Evolutionary conservation across 2,113 vertebrate species (phyloP).

Genomic region (Dunckerocampus dactyliophorus): DNA sequence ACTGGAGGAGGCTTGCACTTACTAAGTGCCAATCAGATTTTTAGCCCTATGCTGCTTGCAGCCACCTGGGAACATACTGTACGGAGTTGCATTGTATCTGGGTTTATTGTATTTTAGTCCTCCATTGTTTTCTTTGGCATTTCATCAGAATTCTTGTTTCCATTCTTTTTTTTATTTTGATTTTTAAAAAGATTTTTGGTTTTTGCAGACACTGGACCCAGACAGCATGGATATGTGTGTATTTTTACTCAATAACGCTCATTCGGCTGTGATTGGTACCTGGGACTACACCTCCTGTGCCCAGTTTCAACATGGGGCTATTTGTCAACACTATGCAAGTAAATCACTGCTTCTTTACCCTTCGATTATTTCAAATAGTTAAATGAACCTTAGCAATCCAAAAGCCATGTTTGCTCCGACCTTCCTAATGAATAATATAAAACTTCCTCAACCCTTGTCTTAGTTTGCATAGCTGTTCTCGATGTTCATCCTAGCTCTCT

Average conservation of each 20-base stretch:
- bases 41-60: too few relatives aligned
- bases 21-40: too few relatives aligned
- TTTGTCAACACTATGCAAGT: slow-evolving; percentile 87
- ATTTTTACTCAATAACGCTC: slow-evolving; percentile 78
- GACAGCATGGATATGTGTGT: slow-evolving; percentile 78
- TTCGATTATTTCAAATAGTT: neutral
- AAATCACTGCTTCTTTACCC: slow-evolving; percentile 10
- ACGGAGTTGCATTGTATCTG: too few relatives aligned
- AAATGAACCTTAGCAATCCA: neutral
- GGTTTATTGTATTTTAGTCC: too few relatives aligned
- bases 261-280: slow-evolving; percentile 79
- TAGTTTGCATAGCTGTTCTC: too few relatives aligned
- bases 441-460: too few relatives aligned
- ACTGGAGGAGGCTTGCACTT: too few relatives aligned
- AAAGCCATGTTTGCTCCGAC: neutral
- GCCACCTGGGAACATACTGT: too few relatives aligned
- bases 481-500: neutral
- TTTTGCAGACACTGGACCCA: slow-evolving; percentile 70
- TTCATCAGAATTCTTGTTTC: too few relatives aligned
- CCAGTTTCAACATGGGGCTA: slow-evolving; percentile 67
- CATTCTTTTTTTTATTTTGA: neutral
- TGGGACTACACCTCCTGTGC: slow-evolving; percentile 89
- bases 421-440: neutral
- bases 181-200: slow-evolving; percentile 22
- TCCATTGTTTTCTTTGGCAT: too few relatives aligned